Base-by-base conservation (phyloP, 2,113 vertebrate genomes). In the Solea solea region DNA sequence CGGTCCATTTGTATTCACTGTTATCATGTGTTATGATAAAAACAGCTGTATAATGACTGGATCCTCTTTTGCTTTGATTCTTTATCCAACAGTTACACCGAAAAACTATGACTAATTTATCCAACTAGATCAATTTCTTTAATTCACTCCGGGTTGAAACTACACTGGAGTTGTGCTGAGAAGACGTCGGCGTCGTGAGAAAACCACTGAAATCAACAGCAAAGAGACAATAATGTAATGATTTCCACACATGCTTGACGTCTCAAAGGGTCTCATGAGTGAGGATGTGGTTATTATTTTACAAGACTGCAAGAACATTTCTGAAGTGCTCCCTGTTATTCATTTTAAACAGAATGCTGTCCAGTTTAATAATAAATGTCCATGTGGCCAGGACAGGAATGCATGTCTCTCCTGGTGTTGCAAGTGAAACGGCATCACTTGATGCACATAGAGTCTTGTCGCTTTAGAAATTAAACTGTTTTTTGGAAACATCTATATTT, bases 211-310 rank as follows among this genome's bases (percentile, higher is more conserved):
- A 25, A 58, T 9, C 9, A 53, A 48, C 40, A 9, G 13, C 9
- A 28, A 39, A 34, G 3, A 27, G 40, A 13, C 10, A 39, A 27
- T 72, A 76, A 64, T 74, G 21, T 16, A 44, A 48, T 10, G 1
- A 54, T 34, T 67, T 64, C 55, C 13, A 63, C 44, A 73, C 40
- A 54, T 5, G 8, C 7, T 9, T 9, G 21, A 48, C 51, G 73
- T 64, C 34, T 14, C 39, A 7, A 41, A 49, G 60, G 34, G 42
- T 62, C 53, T 68, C 15, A 12, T 12, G 53, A 61, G 74, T 39
- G 58, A 76, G 64, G 85, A 83, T 71, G 74, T 76, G 78, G 82
- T 84, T 80, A 71, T 66, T 50, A 49, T 85, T 78, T 80, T 49
- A 82, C 64, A 54, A 48, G 72, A 69, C 28, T 71, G 46, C 9